Evolutionary conservation across 1,140 invertebrate species (phyloP).

Genomic region (Doryteuthis pealeii): DNA sequence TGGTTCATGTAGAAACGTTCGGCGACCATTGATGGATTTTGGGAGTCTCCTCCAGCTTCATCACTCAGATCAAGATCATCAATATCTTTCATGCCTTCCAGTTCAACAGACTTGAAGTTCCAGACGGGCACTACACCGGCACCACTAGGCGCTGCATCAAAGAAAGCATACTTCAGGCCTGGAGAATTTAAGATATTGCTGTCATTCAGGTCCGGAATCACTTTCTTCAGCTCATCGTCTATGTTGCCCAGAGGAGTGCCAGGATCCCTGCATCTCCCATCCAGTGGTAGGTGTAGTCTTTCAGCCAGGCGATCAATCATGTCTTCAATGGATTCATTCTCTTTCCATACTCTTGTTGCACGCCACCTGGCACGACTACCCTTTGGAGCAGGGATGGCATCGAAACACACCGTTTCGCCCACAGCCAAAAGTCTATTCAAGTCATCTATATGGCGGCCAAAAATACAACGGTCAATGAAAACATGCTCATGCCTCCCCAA

Average conservation of each 20-base stretch:
- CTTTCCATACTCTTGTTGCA: conserved; percentile 59
- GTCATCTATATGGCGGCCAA: conserved; percentile 57
- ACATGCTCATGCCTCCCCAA: conserved; percentile 62
- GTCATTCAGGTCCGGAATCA: conserved; percentile 52
- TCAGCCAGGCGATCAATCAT: conserved; percentile 51
- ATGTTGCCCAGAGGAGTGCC: conserved; percentile 43
- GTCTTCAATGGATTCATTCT: conserved; percentile 55
- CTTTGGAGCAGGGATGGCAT: conserved; percentile 60
- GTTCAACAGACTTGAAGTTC: conserved; percentile 54
- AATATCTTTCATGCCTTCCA: conserved; percentile 47
- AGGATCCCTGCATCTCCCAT: conserved; percentile 40
- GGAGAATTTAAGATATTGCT: conserved; percentile 41
- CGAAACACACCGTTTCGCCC: conserved; percentile 58
- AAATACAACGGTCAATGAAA: conserved; percentile 61
- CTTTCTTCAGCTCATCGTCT: conserved; percentile 52
- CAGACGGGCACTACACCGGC: conserved; percentile 58
- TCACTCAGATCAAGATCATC: conserved; percentile 52
- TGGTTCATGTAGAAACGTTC: conserved; percentile 58
- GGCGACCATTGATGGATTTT: conserved; percentile 55
- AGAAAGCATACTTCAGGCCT: conserved; percentile 50
- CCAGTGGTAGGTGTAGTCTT: conserved; percentile 42
- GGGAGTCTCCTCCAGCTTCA: conserved; percentile 35
- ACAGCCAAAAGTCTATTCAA: conserved; percentile 55
- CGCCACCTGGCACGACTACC: conserved; percentile 58
- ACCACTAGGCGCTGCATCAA: conserved; percentile 56